Conservation (phyloP, 1,140 invertebrate genomes). For the Mycetomoellerius zeteki region DNA sequence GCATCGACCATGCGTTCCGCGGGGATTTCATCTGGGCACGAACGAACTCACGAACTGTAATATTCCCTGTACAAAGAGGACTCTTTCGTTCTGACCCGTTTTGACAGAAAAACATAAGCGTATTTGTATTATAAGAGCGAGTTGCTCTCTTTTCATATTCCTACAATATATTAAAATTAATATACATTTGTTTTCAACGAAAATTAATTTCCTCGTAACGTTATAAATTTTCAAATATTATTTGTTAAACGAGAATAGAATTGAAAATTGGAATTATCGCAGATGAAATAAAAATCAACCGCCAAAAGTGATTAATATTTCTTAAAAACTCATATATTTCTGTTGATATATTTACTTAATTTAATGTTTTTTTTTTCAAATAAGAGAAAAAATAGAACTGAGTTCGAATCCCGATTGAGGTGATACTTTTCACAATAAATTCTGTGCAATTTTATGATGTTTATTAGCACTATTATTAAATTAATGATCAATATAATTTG, state of each 20-base stretch:
- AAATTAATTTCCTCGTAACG: background rate
- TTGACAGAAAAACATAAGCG: constrained; percentile 10
- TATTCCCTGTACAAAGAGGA: background rate
- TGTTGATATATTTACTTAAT: background rate
- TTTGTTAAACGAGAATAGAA: constrained; percentile 4
- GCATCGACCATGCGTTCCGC: constrained; percentile 35
- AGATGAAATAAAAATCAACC: background rate
- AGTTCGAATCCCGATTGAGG: too few relatives aligned
- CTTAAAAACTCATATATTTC: too few relatives aligned
- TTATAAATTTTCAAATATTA: background rate
- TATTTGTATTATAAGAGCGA: background rate
- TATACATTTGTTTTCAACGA: background rate
- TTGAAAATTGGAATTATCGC: constrained; percentile 14
- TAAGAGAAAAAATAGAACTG: too few relatives aligned
- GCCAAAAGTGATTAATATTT: background rate
- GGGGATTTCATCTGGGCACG: constrained; percentile 12
- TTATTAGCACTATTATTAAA: too few relatives aligned
- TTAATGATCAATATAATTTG: too few relatives aligned
- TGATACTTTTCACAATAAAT: too few relatives aligned
- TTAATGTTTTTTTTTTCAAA: constrained; percentile 16
- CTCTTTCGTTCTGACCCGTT: constrained; percentile 1
- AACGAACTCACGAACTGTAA: constrained; percentile 30
- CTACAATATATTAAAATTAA: background rate
- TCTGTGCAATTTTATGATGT: too few relatives aligned
- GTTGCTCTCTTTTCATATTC: background rate